Percentiles rank a stretch among this genome's conserved stretches.
phyloP scores from a whole-genome alignment of 2,113 vertebrate genomes.

The Platysteira castanea region DNA sequence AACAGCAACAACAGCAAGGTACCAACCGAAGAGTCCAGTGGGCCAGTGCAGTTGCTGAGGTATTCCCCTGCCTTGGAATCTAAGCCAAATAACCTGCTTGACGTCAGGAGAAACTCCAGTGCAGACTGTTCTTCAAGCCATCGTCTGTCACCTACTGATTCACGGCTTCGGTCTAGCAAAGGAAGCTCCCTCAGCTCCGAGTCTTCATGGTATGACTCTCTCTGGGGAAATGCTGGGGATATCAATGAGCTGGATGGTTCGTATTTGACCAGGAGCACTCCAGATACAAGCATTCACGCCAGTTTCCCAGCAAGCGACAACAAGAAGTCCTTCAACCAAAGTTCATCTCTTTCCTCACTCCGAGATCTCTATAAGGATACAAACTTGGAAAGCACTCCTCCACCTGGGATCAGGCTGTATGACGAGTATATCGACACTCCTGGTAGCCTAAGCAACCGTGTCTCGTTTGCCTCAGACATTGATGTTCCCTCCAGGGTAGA shows the following conservation, averaged over 20 bases:
- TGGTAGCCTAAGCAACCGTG: slow-evolving; percentile 70
- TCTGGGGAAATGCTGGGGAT: slow-evolving; percentile 84
- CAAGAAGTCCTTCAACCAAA: slow-evolving; percentile 77
- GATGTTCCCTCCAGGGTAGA: slow-evolving; percentile 83
- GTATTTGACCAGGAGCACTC: slow-evolving; percentile 65
- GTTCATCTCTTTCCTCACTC: slow-evolving; percentile 79
- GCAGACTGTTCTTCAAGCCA: slow-evolving; percentile 62
- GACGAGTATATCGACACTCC: slow-evolving; percentile 67
- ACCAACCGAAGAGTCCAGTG: slow-evolving; percentile 69
- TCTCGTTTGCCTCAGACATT: slow-evolving; percentile 85
- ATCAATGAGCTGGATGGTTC: slow-evolving; percentile 78
- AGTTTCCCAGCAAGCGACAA: slow-evolving; percentile 55
- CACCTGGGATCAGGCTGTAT: slow-evolving; percentile 72
- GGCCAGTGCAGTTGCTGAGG: slow-evolving; percentile 87
- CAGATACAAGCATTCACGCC: slow-evolving; percentile 65
- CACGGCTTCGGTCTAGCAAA: slow-evolving; percentile 86
- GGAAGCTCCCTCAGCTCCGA: slow-evolving; percentile 93
- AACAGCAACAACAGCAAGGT: slow-evolving; percentile 69
- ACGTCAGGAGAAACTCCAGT: slow-evolving; percentile 62
- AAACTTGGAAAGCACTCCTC: slow-evolving; percentile 73
- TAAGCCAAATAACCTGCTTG: slow-evolving; percentile 58
- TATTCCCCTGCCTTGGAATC: slow-evolving; percentile 84
- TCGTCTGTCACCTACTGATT: slow-evolving; percentile 68
- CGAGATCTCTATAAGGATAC: slow-evolving; percentile 81
- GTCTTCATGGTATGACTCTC: slow-evolving; percentile 93